Conservation (phyloP, 2,797 vertebrate genomes). For the Luscinia luscinia region DNA sequence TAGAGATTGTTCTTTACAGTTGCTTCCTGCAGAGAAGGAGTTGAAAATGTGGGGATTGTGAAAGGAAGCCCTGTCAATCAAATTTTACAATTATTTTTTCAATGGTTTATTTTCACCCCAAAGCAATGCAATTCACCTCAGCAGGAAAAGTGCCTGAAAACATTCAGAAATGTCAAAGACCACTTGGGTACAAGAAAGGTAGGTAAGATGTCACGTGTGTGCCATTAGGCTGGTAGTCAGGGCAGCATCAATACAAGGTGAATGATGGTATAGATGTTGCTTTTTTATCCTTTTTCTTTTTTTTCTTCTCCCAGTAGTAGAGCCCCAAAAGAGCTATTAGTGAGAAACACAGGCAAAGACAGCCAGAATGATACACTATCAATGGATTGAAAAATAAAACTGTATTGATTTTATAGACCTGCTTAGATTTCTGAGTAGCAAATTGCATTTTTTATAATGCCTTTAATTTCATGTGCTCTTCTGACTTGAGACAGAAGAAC, state of each 20-base stretch:
- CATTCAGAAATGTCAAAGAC: conserved; percentile 41
- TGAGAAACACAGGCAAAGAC: background rate
- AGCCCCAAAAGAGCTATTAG: background rate
- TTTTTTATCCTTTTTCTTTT: background rate
- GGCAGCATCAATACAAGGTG: background rate
- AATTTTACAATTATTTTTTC: conserved; percentile 55
- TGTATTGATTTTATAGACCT: background rate
- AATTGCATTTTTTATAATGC: background rate
- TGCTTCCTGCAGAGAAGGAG: conserved; percentile 48
- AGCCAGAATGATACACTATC: background rate
- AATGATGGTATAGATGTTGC: background rate
- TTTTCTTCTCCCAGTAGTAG: background rate
- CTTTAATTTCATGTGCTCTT: background rate
- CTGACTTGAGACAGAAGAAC: background rate
- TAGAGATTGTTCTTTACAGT: conserved; percentile 49
- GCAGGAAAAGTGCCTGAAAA: conserved; percentile 28
- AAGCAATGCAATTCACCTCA: conserved; percentile 36
- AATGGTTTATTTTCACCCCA: conserved; percentile 44
- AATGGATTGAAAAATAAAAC: conserved; percentile 24
- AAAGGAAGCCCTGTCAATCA: conserved; percentile 54
- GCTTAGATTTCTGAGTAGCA: background rate
- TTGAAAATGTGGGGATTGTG: background rate
- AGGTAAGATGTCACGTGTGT: background rate
- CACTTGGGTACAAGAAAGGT: background rate
- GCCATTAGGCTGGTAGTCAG: conserved; percentile 11